Evolutionary conservation across 2,888 invertebrate genomes (phyloP), one percentile per base, ranked within the genome.

Genomic region (Noctua janthina): DNA sequence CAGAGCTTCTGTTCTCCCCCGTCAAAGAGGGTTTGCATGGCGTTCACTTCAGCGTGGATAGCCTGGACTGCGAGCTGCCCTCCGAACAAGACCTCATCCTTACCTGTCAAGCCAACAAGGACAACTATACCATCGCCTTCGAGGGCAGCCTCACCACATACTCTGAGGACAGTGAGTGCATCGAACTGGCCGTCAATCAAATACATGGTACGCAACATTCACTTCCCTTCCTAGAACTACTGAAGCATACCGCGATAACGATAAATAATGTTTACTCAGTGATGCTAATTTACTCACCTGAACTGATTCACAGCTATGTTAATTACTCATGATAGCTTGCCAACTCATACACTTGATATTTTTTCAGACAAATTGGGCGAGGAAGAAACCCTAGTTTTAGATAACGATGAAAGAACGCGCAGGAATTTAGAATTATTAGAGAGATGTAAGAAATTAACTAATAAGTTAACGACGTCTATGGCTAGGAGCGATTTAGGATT

Each of bases 121-220:
- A 99, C 95, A 99, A 99, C 97, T 99, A 99, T 94, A 99, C 99
- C 87, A 99, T 99, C 92, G 99, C 99, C 89, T 99, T 99, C 92
- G 99, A 99, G 97, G 99, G 99, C 92, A 98, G 98, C 91, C 97
- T 98, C 90, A 98, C 98, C 88, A 98, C 98, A 97, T 98, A 98
- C 95, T 98, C 98, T 76, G 99, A 99, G 95, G 98, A 98, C 94
- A 98, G 98, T 93, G 98, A 98, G 96, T 98, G 98, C 95, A 97
- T 92, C 87, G 97, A 96, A 93, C 91, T 93, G 82, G 93, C 96
- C 95, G 96, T 96, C 96, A 96, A 95, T 96, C 95, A 96, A 95
- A 96, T 94, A 95, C 96, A 95, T 97, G 97, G 97, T 97, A 93
- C 46, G 89, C 80, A 81, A 67, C 72, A 76, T 81, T 76, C 15